Base-by-base conservation (phyloP, 2,888 invertebrate genomes). In the Rhingia campestris region DNA sequence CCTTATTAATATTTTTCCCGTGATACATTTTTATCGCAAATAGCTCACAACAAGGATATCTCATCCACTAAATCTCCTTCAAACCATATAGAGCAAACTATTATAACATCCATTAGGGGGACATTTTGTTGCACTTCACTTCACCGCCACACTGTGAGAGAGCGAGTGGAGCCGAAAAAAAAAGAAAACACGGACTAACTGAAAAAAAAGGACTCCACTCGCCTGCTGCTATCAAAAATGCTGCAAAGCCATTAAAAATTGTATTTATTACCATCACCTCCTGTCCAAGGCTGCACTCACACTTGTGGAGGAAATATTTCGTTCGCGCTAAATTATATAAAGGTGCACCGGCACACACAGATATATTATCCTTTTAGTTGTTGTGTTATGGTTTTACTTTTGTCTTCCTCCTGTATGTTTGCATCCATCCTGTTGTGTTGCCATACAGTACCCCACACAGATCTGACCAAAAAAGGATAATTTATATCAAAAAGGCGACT, bases 231-330 rank as follows among this genome's bases (percentile, higher is more conserved):
- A 86, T 87, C 86, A 87, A 87, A 88, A 88, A 87, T 87, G 86
- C 87, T 87, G 88, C 87, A 88, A 87, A 87, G 86, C 88, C 88
- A 88, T 88, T 88, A 88, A 88, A 88, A 88, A 88, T 88, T 86
- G 86, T 88, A 88, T 88, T 88, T 88, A 88, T 88, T 87, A 86
- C 88, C 87, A 54, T 45, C 72, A 53, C 49, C 73, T 41, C 39
- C 47, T 67, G 67, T 69, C 69, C 79, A 74, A 72, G 79, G 41
- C 47, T 43, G 56, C 61, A 33, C 53, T 76, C 64, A 67, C 49
- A 58, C 81, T 54, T 70, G 47, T 59, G 61, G 39, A 33, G 33
- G 41, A 54, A 43, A 67, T 81, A 74, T 74, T 49, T 66, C 54
- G 64, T 73, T 54, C 73, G 37, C 73, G 58, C 82, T 82, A 73